Base-by-base conservation (phyloP, 2,888 invertebrate species). In the Scaptomyza parva region DNA sequence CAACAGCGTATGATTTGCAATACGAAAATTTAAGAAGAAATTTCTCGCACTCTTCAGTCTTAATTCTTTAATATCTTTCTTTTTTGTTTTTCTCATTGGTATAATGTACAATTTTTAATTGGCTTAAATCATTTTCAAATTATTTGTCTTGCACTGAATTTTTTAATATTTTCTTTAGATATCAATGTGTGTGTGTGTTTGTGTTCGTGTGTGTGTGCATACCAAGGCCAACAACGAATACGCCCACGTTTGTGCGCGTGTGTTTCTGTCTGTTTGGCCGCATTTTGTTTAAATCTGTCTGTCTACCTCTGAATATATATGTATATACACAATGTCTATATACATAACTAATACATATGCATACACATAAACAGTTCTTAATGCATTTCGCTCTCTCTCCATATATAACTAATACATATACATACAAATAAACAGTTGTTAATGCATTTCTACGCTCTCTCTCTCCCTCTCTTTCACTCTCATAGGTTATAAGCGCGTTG, bases 401-500 rank as follows among this genome's bases (percentile, higher is more conserved):
- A 47, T 47, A 47, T 40, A 53, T 43, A 33, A 18, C 8, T 35
- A 0, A 14, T 18, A 24, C 1, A 11, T 14, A 37, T 11, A 28
- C 2, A n/a, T n/a, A n/a, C n/a, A n/a, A n/a, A n/a, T n/a, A n/a
- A 14, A 12, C 20, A 28, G 24, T 24, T 52, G 28, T 22, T 66
- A 52, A 66, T 65, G 37, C 58, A 26, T 26, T 2, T 1, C 11
- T 8, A 1, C 14, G 1, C 7, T 2, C 30, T 7, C 30, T 12
- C 33, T 11, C 8, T n/a, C 7, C 1, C 30, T n/a, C 33, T 22
- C n/a, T 33, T 1, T 9, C 6, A 1, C n/a, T 6, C 65, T 18
- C 2, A 28, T 28, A 96, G 96, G 95, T 91, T 94, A 95, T 87
- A 97, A 96, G 93, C 94, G 96, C 92, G 96, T 97, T 89, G 96